These are phyloP conservation scores for Noturus placidus DNA, from an alignment of 2,113 vertebrate genomes.

Conservation along the genomic window DNA sequence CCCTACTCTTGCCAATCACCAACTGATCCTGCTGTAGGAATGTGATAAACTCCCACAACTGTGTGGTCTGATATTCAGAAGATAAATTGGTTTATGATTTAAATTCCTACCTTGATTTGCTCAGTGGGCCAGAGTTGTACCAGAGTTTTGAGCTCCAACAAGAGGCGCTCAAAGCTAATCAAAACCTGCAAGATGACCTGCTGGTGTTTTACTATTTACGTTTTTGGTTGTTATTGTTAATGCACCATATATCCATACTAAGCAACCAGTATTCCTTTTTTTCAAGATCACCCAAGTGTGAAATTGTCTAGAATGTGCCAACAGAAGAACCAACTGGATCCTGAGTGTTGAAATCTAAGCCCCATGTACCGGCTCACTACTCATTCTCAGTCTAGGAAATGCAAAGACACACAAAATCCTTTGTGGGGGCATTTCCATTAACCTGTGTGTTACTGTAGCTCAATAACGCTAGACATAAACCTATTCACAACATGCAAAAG, in stretches of 20 bases:
- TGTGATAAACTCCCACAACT: background rate
- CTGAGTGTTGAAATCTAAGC: background rate
- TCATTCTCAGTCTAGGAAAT: no score
- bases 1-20: constrained; percentile 6
- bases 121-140: background rate
- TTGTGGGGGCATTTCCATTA: background rate
- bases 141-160: background rate
- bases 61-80: constrained; percentile 6
- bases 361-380: background rate
- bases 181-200: background rate
- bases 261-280: background rate
- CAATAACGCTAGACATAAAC: background rate
- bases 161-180: background rate
- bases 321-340: background rate
- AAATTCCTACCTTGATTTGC: background rate
- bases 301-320: constrained; percentile 14
- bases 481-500: background rate
- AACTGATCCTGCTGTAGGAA: background rate
- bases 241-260: background rate
- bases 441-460: background rate
- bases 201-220: background rate
- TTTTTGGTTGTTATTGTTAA: background rate
- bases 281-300: constrained; percentile 29
- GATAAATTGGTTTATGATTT: background rate
- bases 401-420: background rate